These are phyloP conservation scores for Drosophila nigritarsus DNA, from an alignment of 2,888 invertebrate genomes.

Conservation along the genomic window DNA sequence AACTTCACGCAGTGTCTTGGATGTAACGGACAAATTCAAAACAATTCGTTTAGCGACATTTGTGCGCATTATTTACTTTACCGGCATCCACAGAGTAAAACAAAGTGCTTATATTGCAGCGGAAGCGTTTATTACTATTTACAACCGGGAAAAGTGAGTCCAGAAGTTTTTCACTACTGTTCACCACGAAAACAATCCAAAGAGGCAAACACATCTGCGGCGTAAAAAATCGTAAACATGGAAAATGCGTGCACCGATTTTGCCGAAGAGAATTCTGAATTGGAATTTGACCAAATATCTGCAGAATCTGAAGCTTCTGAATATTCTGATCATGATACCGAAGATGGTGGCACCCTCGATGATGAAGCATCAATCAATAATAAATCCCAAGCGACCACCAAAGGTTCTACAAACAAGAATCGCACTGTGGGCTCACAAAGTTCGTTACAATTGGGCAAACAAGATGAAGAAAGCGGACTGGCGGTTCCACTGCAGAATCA, in stretches of 20 bases:
- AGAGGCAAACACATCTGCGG: conserved; percentile 7
- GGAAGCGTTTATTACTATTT: conserved; percentile 79
- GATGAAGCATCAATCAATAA: conserved; percentile 13
- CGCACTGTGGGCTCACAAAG: not conserved
- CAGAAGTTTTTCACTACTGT: conserved; percentile 79
- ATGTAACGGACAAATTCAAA: conserved; percentile 68
- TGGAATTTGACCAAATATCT: conserved; percentile 26
- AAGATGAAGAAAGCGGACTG: not conserved
- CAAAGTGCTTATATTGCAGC: conserved; percentile 80
- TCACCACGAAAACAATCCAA: conserved; percentile 68
- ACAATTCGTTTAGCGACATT: conserved; percentile 74
- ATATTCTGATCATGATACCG: conserved; percentile 75
- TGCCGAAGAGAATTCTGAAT: not conserved
- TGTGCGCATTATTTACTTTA: conserved; percentile 78
- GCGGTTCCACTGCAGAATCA: conserved; percentile 4
- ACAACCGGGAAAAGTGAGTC: conserved; percentile 29
- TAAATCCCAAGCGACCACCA: not conserved
- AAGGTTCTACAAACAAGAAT: conserved; percentile 1
- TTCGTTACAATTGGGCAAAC: not conserved
- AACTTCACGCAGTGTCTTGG: conserved; percentile 75
- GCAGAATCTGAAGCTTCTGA: conserved; percentile 79
- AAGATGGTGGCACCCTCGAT: conserved; percentile 38
- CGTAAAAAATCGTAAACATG: conserved; percentile 24
- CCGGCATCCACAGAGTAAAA: conserved; percentile 55
- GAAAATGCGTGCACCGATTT: conserved; percentile 56